Percentiles rank a stretch among this genome's conserved stretches.
phyloP scores from a whole-genome alignment of 2,797 vertebrate genomes.

The Lithobates pipiens region DNA sequence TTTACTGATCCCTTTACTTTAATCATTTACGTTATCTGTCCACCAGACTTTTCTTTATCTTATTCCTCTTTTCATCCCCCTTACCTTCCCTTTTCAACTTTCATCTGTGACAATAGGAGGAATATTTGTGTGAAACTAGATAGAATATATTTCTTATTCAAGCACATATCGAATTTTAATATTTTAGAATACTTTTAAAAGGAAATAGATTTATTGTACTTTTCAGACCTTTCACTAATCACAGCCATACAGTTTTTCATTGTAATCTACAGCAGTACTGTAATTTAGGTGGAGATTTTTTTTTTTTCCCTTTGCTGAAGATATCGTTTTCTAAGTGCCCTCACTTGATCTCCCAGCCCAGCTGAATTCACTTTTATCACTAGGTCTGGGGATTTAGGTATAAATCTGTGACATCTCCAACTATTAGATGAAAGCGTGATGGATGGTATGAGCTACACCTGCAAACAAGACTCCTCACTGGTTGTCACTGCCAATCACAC shows the following conservation, averaged over 20 bases:
- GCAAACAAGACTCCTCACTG: constrained; percentile 76
- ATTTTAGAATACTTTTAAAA: constrained; percentile 1
- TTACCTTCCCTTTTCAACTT: not conserved
- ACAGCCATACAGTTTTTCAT: constrained; percentile 10
- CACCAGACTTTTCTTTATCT: not conserved
- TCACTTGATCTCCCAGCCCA: constrained; percentile 58
- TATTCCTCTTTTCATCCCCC: not conserved
- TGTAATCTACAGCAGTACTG: constrained; percentile 22
- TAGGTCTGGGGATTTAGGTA: constrained; percentile 64
- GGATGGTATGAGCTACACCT: constrained; percentile 81
- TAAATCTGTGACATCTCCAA: constrained; percentile 74
- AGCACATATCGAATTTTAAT: constrained; percentile 9
- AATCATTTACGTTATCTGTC: no score
- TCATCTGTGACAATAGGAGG: not conserved
- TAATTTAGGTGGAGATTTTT: not conserved
- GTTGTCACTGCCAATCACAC: constrained; percentile 74
- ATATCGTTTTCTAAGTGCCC: constrained; percentile 25
- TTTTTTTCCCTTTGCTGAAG: constrained; percentile 1
- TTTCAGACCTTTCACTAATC: not conserved
- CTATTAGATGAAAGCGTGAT: constrained; percentile 83
- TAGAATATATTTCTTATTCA: not conserved
- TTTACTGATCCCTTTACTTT: not conserved
- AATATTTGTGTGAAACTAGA: not conserved
- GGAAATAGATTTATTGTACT: constrained; percentile 13
- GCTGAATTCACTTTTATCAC: constrained; percentile 62